Conservation (phyloP, 2,888 invertebrate species). For the Cantharis nigra region DNA sequence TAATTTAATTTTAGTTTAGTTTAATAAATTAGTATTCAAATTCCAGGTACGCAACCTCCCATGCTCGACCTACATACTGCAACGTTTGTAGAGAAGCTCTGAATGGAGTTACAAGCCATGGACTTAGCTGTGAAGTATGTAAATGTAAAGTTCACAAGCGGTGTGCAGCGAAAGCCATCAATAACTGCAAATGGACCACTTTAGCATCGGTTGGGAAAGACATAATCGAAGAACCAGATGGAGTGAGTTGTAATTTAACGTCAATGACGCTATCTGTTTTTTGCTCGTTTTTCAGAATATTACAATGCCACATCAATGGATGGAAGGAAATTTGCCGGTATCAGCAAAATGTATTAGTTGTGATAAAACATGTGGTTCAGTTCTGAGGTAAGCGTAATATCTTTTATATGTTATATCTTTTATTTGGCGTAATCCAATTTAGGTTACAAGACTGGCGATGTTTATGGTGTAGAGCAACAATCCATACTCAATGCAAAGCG, state of each 20-base stretch:
- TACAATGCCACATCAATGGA: conserved; percentile 97
- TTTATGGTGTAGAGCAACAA: conserved; percentile 92
- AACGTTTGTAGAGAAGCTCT: conserved; percentile 95
- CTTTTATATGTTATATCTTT: background rate
- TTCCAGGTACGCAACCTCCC: conserved; percentile 82
- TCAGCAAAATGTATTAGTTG: conserved; percentile 91
- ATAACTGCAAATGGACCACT: conserved; percentile 98
- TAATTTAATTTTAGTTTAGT: background rate
- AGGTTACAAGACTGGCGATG: conserved; percentile 96
- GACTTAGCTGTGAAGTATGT: conserved; percentile 95
- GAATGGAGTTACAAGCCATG: conserved; percentile 91
- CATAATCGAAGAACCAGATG: conserved; percentile 90
- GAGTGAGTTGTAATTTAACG: conserved; percentile 63
- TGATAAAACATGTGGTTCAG: conserved; percentile 96
- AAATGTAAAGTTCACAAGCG: conserved; percentile 97
- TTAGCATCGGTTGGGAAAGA: conserved; percentile 93
- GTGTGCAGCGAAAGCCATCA: conserved; percentile 89
- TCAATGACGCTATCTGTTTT: background rate
- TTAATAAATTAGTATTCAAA: background rate
- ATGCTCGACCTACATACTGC: conserved; percentile 94
- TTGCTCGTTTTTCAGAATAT: conserved; percentile 67
- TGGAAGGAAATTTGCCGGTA: conserved; percentile 95
- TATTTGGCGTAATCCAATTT: conserved; percentile 3
- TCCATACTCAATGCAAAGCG: conserved; percentile 90
- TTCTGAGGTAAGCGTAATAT: conserved; percentile 69